Conservation (phyloP, 1,140 invertebrate species). For the Leptinotarsa undecemlineata region DNA sequence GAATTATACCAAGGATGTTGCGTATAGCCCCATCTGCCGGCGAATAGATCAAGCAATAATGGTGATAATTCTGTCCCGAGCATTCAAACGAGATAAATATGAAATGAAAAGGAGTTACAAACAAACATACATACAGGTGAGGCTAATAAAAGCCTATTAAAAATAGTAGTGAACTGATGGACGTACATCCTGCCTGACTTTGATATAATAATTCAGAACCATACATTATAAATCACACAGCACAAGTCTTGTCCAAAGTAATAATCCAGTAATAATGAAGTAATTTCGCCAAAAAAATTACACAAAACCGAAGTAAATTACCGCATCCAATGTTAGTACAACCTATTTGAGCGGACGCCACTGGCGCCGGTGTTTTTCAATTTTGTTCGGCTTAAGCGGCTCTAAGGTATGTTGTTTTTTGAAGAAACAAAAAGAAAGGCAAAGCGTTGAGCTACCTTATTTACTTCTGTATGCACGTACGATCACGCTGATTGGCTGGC, state of each 20-base stretch:
- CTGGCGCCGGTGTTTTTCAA: neutral
- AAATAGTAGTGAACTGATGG: too few relatives aligned
- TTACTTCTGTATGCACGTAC: slow-evolving; percentile 7
- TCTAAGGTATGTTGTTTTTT: slow-evolving; percentile 4
- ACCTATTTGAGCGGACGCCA: neutral
- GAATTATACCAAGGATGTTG: too few relatives aligned
- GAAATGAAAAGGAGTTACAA: too few relatives aligned
- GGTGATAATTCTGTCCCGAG: too few relatives aligned
- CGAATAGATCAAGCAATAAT: too few relatives aligned
- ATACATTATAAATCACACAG: neutral
- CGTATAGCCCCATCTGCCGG: too few relatives aligned
- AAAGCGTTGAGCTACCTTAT: slow-evolving; percentile 2
- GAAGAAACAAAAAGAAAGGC: neutral
- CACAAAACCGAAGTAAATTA: neutral
- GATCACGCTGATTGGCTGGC: slow-evolving; percentile 5
- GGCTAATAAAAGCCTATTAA: too few relatives aligned
- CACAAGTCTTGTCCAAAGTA: neutral
- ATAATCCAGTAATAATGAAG: neutral
- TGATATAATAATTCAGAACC: neutral
- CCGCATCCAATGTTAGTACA: neutral
- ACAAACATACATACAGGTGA: too few relatives aligned
- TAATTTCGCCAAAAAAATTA: neutral
- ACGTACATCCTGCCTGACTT: too few relatives aligned
- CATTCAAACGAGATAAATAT: too few relatives aligned
- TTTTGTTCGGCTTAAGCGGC: neutral